phyloP scores from a whole-genome alignment of 2,797 vertebrate species.

The Mustela erminea region DNA sequence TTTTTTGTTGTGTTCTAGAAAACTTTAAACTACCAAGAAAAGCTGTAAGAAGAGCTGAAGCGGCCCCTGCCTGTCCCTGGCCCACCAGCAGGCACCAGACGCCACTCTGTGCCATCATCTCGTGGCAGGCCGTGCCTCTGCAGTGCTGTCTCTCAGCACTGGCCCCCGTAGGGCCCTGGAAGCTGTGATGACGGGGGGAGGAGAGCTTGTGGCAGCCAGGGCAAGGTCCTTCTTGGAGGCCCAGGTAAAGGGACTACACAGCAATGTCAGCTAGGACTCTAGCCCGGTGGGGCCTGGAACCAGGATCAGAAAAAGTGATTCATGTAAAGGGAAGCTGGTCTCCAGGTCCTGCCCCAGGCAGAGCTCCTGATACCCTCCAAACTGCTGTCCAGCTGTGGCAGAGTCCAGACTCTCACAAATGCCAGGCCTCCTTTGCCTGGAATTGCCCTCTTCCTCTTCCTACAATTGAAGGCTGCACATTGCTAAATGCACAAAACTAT shows the following conservation, averaged over 20 bases:
- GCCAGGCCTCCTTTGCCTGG: neutral
- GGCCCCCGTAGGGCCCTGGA: neutral
- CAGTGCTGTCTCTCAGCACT: neutral
- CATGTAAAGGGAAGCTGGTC: neutral
- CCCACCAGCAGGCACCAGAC: too few relatives aligned
- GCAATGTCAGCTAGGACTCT: neutral
- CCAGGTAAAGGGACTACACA: fast-evolving
- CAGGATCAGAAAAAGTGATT: neutral
- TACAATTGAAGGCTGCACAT: neutral
- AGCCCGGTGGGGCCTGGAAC: neutral
- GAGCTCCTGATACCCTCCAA: neutral
- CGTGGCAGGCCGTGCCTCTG: too few relatives aligned
- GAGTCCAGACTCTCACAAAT: neutral
- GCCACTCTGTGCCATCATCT: neutral
- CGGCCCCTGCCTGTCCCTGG: fast-evolving
- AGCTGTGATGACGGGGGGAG: neutral
- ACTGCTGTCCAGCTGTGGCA: neutral
- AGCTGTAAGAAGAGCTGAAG: neutral
- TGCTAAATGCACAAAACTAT: neutral
- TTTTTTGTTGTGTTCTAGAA: neutral
- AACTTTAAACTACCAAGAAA: neutral
- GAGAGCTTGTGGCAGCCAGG: neutral
- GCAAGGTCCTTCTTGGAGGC: neutral
- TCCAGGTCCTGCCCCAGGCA: neutral
- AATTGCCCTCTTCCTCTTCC: neutral